Conservation (phyloP, 2,888 invertebrate species). For the Eristalis tenax region DNA sequence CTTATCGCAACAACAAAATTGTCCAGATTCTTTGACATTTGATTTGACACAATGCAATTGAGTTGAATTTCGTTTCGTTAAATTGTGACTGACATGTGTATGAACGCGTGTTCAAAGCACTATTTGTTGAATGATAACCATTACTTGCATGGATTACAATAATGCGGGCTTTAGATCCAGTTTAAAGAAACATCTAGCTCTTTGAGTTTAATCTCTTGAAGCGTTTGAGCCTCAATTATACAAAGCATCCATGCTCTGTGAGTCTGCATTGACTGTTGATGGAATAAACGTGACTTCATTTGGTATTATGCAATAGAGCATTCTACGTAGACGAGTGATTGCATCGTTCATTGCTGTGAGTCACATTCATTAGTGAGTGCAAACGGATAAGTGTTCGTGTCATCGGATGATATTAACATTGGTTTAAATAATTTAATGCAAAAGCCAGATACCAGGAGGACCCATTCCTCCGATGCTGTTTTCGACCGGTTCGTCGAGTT, state of each 20-base stretch:
- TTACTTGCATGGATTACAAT: constrained; percentile 35
- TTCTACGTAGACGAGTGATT: neutral
- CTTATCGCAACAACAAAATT: constrained; percentile 34
- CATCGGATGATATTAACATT: too few species aligned
- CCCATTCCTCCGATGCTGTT: too few species aligned
- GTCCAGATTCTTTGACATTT: constrained; percentile 61
- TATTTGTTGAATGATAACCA: constrained; percentile 32
- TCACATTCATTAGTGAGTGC: neutral
- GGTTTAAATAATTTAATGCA: too few species aligned
- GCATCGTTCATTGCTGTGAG: neutral
- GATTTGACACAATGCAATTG: constrained; percentile 43
- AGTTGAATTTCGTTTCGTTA: constrained; percentile 2
- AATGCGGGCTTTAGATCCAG: constrained; percentile 38
- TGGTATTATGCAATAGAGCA: constrained; percentile 38
- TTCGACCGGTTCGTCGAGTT: too few species aligned
- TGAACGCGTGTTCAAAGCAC: constrained; percentile 19
- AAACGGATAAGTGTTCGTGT: too few species aligned
- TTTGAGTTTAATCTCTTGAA: neutral
- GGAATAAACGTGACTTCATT: constrained; percentile 61
- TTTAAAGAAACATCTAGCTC: neutral
- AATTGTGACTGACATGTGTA: constrained; percentile 53
- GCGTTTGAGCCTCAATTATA: constrained; percentile 2
- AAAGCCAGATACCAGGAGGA: too few species aligned
- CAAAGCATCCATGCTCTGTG: neutral
- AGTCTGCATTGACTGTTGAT: constrained; percentile 48